These are phyloP conservation scores for Octodonta nipae DNA, from an alignment of 2,888 invertebrate species.

Conservation along the genomic window DNA sequence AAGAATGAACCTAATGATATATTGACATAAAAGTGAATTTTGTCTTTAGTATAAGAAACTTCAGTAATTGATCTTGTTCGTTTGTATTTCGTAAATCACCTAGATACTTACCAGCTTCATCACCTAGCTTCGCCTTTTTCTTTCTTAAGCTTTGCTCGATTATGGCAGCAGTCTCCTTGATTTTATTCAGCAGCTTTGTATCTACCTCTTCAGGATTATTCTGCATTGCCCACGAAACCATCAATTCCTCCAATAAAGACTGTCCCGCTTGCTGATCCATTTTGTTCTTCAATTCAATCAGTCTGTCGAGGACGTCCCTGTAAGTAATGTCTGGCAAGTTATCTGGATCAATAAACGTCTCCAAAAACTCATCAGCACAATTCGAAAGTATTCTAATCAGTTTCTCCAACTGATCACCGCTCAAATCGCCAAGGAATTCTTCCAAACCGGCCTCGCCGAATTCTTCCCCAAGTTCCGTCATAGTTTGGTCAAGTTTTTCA, in stretches of 20 bases:
- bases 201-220: conserved; percentile 23
- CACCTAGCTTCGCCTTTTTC: no score
- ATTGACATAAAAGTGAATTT: no score
- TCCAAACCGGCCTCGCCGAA: conserved; percentile 7
- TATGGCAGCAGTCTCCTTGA: conserved; percentile 20
- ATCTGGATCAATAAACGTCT: conserved; percentile 12
- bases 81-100: no score
- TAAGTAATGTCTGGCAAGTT: conserved; percentile 19
- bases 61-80: no score
- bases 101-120: background rate
- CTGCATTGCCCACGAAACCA: conserved; percentile 23
- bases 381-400: conserved; percentile 21
- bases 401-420: conserved; percentile 16
- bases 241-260: conserved; percentile 18
- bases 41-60: no score
- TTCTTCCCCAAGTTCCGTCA: conserved; percentile 3
- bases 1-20: no score
- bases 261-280: conserved; percentile 7
- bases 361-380: conserved; percentile 19
- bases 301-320: conserved; percentile 18
- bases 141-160: conserved; percentile 14
- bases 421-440: conserved; percentile 10
- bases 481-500: background rate
- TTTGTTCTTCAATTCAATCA: conserved; percentile 15
- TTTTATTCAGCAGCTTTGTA: conserved; percentile 19